These are phyloP conservation scores for Zaprionus tsacasi DNA, from an alignment of 1,140 invertebrate species.

Conservation along the genomic window DNA sequence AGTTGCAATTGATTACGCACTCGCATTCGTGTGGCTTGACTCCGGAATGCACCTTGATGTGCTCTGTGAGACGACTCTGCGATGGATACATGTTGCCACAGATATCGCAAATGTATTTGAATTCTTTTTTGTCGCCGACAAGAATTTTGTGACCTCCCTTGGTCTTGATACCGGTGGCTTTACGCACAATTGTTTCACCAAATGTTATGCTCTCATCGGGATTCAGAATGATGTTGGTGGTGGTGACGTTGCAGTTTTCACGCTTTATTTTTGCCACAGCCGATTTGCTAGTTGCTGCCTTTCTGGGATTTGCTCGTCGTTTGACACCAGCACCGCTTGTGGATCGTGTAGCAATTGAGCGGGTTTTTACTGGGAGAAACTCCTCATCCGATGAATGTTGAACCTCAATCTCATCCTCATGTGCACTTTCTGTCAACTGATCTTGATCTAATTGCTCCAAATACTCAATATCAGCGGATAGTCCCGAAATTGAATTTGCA, in stretches of 20 bases:
- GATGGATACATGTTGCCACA: conserved; percentile 83
- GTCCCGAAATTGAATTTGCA: conserved; percentile 59
- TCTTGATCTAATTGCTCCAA: conserved; percentile 57
- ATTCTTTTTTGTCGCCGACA: conserved; percentile 71
- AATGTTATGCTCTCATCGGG: conserved; percentile 54
- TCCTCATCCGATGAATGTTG: conserved; percentile 55
- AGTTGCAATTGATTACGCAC: conserved; percentile 46
- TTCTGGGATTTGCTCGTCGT: conserved; percentile 44
- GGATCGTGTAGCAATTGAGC: conserved; percentile 19
- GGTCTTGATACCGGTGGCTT: conserved; percentile 62
- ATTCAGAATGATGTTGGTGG: conserved; percentile 44
- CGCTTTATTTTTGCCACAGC: conserved; percentile 35
- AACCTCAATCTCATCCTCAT: conserved; percentile 57
- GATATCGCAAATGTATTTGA: conserved; percentile 80
- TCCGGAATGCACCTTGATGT: conserved; percentile 81
- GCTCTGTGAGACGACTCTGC: conserved; percentile 77
- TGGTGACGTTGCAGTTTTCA: conserved; percentile 19
- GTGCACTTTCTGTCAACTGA: conserved; percentile 62
- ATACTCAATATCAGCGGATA: conserved; percentile 71
- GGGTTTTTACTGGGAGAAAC: conserved; percentile 44
- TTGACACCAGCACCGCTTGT: conserved; percentile 17
- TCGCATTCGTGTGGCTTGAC: conserved; percentile 82
- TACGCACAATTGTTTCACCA: conserved; percentile 48
- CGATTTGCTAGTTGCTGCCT: conserved; percentile 23
- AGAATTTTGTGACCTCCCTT: conserved; percentile 70